These are phyloP conservation scores for Podilymbus podiceps DNA, from an alignment of 2,113 vertebrate genomes.

Conservation along the genomic window DNA sequence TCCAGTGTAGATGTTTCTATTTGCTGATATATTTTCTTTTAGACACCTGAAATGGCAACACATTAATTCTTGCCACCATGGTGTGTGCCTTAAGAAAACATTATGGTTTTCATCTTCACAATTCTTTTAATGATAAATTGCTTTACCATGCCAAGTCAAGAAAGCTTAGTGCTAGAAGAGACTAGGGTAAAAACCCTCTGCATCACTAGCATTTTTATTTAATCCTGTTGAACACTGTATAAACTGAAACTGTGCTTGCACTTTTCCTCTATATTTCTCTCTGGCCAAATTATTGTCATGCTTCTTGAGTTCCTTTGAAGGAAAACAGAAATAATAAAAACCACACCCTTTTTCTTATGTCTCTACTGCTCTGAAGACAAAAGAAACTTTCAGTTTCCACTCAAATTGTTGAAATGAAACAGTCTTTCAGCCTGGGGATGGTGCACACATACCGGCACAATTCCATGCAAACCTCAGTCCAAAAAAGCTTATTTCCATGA, in stretches of 20 bases:
- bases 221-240: background rate
- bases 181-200: background rate
- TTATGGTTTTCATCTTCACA: background rate
- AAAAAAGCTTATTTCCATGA: slow-evolving; percentile 56
- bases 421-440: slow-evolving; percentile 50
- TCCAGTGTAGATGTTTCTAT: background rate
- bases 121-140: background rate
- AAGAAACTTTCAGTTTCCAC: slow-evolving; percentile 37
- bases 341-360: background rate
- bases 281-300: slow-evolving; percentile 2
- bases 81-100: background rate
- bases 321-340: background rate
- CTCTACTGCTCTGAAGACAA: slow-evolving; percentile 42
- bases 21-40: background rate
- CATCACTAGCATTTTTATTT: background rate
- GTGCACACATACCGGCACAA: background rate
- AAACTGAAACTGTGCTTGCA: background rate
- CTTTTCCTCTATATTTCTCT: background rate
- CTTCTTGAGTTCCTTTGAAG: slow-evolving; percentile 37
- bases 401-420: slow-evolving; percentile 35
- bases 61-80: background rate
- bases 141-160: background rate
- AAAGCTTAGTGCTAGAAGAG: background rate
- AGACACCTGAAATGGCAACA: background rate
- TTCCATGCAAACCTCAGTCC: slow-evolving; percentile 23